phyloP scores from a whole-genome alignment of 2,797 vertebrate genomes.

The Odontamblyopus rebecca region DNA sequence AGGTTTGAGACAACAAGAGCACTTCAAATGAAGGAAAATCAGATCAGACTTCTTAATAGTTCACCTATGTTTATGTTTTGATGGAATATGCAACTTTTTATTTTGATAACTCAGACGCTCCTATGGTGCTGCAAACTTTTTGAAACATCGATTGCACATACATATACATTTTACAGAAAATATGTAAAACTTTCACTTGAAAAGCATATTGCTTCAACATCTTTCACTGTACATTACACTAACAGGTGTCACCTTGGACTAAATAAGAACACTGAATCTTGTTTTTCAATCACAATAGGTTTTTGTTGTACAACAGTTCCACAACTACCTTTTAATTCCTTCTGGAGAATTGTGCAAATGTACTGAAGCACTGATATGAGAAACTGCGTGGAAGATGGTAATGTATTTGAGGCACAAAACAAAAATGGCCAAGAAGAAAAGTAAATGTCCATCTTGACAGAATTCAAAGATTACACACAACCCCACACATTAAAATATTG shows the following conservation, averaged over 20 bases:
- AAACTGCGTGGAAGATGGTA: constrained; percentile 35
- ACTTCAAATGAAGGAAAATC: constrained; percentile 12
- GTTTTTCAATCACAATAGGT: constrained; percentile 13
- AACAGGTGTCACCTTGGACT: background rate
- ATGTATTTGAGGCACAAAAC: constrained; percentile 65
- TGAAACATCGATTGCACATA: constrained; percentile 2
- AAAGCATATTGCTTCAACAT: background rate
- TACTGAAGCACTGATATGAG: constrained; percentile 50
- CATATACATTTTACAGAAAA: constrained; percentile 3
- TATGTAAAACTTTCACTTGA: constrained; percentile 5
- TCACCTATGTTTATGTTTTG: background rate
- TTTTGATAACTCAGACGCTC: background rate
- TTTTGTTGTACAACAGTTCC: constrained; percentile 29
- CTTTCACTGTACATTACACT: constrained; percentile 5
- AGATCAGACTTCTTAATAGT: background rate
- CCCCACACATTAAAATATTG: constrained; percentile 1
- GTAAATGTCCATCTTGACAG: constrained; percentile 27
- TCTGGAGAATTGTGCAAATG: constrained; percentile 54
- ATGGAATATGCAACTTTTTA: background rate
- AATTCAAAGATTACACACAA: constrained; percentile 11
- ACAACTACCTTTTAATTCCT: constrained; percentile 20
- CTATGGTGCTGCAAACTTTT: background rate
- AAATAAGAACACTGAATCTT: constrained; percentile 17
- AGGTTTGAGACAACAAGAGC: constrained; percentile 17
- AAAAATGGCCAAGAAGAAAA: constrained; percentile 36